Base-by-base conservation (phyloP, 2,113 vertebrate genomes). In the Prinia subflava region DNA sequence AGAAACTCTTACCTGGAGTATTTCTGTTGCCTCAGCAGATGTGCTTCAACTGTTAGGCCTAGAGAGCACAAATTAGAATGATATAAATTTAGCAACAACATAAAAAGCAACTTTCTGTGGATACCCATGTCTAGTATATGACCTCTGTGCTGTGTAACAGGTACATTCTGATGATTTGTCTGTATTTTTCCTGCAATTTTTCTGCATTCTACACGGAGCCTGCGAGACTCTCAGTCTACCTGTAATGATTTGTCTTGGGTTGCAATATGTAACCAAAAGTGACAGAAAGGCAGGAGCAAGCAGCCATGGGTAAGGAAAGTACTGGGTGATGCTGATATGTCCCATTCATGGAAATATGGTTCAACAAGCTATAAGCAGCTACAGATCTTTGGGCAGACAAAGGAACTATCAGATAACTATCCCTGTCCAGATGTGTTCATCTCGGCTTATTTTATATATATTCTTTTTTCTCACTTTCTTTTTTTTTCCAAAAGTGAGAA, bases 21-120 rank as follows among this genome's bases (percentile, higher is more conserved):
- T 60, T 89, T 75, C 14, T 42, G 4, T 74, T 89, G 30, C 7
- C 56, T 83, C 33, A 42, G 30, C 20, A 84, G 47, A 42, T 3
- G 20, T 55, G 47, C n/a, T 16, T 83, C 47, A 39, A 16, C 28
- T 12, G 37, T 44, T 79, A 79, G 57, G 14, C 17, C 33, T 65
- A 37, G 17, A 44, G 1, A 63, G 3, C 15, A 19, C 4, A 30
- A 44, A 30, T 1, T 0, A 28, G 2, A 69, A 33, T 49, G 10
- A 8, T 42, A 31, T 12, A 62, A 89, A 82, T 13, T 16, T 11
- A 75, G 33, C 0, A 6, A 39, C 47, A 44, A 39, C 10, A 15
- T 69, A 44, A 69, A 65, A 77, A 73, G 10, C 55, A 73, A 20
- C 7, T 6, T 83, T 31, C 21, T 50, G 30, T 76, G n/a, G 8